Percentiles rank a stretch among this genome's conserved stretches.
These are phyloP conservation scores for Tetropium fuscum DNA, from an alignment of 2,888 invertebrate species.

Conservation along the genomic window DNA sequence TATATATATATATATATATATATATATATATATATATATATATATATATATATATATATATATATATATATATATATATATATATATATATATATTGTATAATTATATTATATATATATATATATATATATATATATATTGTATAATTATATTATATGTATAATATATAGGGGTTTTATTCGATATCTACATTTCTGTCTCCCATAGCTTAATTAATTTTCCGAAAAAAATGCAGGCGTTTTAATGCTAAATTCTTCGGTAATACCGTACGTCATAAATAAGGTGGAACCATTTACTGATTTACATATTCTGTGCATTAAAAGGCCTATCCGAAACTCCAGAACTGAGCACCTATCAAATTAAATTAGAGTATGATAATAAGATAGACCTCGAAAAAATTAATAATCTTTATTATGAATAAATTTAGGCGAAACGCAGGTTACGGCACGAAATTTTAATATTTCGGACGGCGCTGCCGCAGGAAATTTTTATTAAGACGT, in stretches of 20 bases:
- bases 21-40: no score
- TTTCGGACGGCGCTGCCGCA: conserved; percentile 16
- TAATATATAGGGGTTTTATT: no score
- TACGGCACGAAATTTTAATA: conserved; percentile 30
- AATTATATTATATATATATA: no score
- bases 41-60: no score
- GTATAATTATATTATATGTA: no score
- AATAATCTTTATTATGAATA: conserved; percentile 30
- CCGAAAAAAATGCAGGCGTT: conserved; percentile 15
- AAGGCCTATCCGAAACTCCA: conserved; percentile 24
- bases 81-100: no score
- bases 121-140: no score
- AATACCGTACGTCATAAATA: conserved; percentile 16
- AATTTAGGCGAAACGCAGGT: conserved; percentile 24
- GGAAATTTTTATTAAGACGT: conserved; percentile 38
- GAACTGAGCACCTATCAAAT: conserved; percentile 28
- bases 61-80: no score
- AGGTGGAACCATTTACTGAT: conserved; percentile 23
- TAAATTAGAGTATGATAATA: conserved; percentile 29
- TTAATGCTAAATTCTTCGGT: conserved; percentile 16
- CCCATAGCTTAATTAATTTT: neutral
- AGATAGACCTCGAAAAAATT: conserved; percentile 27
- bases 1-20: no score
- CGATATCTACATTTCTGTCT: neutral
- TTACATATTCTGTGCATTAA: conserved; percentile 27